Base-by-base conservation (phyloP, 2,113 vertebrate species). In the Odocoileus hemionus region DNA sequence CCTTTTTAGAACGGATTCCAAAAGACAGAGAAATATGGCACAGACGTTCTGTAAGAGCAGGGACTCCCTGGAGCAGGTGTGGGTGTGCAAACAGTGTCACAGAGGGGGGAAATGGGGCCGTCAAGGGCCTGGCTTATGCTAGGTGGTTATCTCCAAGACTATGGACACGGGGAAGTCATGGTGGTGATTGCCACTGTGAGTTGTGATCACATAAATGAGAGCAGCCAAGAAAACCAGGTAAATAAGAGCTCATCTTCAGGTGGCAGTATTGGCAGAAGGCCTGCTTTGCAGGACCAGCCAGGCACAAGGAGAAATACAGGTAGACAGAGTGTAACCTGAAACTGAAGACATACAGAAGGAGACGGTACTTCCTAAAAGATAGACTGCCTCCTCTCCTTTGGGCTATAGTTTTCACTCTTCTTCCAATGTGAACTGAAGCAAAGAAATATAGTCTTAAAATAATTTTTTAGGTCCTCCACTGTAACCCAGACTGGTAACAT, bases 321-420 rank as follows among this genome's bases (percentile, higher is more conserved):
- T 14, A 33, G 61, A 3, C 1, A 4, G 3, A 0, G 11, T 23
- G 12, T 19, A 39, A 28, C 9, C 26, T 54, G 11, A 15, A 39
- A 21, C 2, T 28, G 54, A 7, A 54, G 28, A 19, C 7, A 1
- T 10, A 3, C 5, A 50, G 45, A 43, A 28, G 28, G 10, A 30
- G 2, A 2, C 0, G 2, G 1, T 9, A 21, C 54, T 60, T 76
- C 5, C 28, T 64, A 10, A 58, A 70, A 50, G 14, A 5, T 0
- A 6, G 4, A 5, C 0, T 0, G 3, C 19, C 7, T 84, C 5
- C 9, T 7, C 7, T 13, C 2, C n/a, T 89, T 80, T 50, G 15
- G 36, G 3, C 3, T 36, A 25, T 0, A 33, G 13, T 74, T 89
- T 78, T 70, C 33, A 55, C 7, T 54, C 3, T 30, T 87, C 13